Evolutionary conservation across 2,797 vertebrate species (phyloP), one percentile per base, ranked within the genome.

Genomic region (Microhierax caerulescens): DNA sequence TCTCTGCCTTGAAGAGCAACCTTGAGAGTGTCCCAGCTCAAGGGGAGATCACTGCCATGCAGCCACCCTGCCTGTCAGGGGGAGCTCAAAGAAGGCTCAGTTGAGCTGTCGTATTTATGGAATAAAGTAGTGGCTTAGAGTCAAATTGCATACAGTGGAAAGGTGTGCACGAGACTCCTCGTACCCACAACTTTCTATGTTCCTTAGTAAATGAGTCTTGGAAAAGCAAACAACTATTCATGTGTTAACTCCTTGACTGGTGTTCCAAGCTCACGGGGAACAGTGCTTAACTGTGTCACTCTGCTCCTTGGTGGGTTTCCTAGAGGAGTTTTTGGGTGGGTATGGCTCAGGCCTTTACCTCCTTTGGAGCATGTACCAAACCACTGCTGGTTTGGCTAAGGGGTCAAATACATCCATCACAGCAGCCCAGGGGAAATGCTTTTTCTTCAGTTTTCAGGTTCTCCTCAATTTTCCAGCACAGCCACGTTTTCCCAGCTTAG

Each of bases 361-460:
- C 30, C 43, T 28, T 36, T 15, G 67, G 12, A 25, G 60, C 57
- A 57, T 83, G 36, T 11, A 54, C 14, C 27, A 60, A 73, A 41
- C 8, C 36, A 2, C 45, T 41, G 37, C 39, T 54, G 39, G 6
- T 82, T 65, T 48, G 41, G 47, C 45, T 34, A 56, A 22, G 14
- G 34, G 19, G 8, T 41, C 0, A 0, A 78, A 28, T 20, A 20
- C 39, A 20, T 14, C 53, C 11, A 3, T 25, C 28, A 50, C 36
- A 83, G 34, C 3, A 25, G 9, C 28, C 13, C 50, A 48, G 17
- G 23, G 5, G 4, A 85, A 34, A 73, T 7, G 6, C 2, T 86
- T 92, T 24, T 54, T 65, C 24, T 67, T 81, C 13, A 24, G 0
- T 60, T 75, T 93, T 79, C 41, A 69, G 12, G 5, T 36, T 82